Base-by-base conservation (phyloP, 2,888 invertebrate species). In the Papilio elwesi region DNA sequence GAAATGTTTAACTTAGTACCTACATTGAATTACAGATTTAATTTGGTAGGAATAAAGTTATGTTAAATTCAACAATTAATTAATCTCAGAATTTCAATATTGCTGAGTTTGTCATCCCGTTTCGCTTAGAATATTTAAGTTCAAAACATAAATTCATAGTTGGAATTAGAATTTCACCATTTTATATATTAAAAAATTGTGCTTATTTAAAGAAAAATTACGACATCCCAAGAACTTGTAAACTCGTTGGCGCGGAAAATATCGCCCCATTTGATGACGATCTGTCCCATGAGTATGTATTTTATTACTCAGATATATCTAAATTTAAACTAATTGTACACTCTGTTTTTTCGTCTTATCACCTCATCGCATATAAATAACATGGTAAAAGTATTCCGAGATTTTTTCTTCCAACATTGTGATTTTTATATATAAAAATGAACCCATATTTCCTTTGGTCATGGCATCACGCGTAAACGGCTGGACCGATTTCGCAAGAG, bases 161-260 rank as follows among this genome's bases (percentile, higher is more conserved):
- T 26, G 4, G 26, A 26, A 26, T 49, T 11, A 13, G 12, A 13
- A n/a, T 7, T 15, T 8, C 16, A 9, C 15, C 0, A 51, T 5
- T n/a, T 13, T n/a, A 6, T n/a, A 13, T 57, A 57, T 57, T 77
- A 78, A 76, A 74, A 67, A 77, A 78, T 76, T 76, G 77, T 74
- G 71, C 71, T 78, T 81, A 79, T 76, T 51, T 78, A 79, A 83
- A 81, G 76, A 83, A 80, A 81, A 78, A 78, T 79, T 80, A 77
- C 76, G 73, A 79, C 78, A 75, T 62, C 78, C 81, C 79, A 81
- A 85, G 85, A 82, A 81, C 82, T 83, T 79, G 82, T 82, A 86
- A 82, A 80, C 76, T 76, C 81, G 77, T 76, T 81, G 81, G 79
- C 67, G 79, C 82, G 79, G 81, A 82, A 86, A 84, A 83, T 86